phyloP scores from a whole-genome alignment of 2,888 invertebrate species.

The Pemphredon lugubris region DNA sequence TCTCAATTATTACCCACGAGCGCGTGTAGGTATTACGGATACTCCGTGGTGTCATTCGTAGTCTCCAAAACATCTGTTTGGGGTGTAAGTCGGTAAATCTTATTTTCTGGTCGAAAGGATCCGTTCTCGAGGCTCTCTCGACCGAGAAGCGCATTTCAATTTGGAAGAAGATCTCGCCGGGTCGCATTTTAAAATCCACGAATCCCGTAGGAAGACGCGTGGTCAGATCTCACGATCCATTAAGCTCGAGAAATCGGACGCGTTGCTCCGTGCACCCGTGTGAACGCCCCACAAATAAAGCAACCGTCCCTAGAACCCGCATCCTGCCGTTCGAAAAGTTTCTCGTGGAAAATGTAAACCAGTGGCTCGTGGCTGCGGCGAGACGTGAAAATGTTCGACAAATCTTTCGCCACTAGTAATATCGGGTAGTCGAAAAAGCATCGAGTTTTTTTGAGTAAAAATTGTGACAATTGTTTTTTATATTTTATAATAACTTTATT shows the following conservation, averaged over 20 bases:
- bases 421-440: too few relatives aligned
- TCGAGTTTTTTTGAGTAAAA: too few relatives aligned
- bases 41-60: too few relatives aligned
- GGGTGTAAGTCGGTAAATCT: conserved; percentile 14
- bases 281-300: conserved; percentile 61
- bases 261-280: conserved; percentile 36
- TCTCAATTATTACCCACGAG: too few relatives aligned
- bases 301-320: conserved; percentile 53
- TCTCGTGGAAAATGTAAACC: conserved; percentile 20
- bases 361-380: conserved; percentile 12
- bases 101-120: conserved; percentile 44
- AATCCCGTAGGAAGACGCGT: conserved; percentile 29
- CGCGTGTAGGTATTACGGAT: too few relatives aligned
- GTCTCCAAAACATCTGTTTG: conserved; percentile 31
- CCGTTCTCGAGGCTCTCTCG: conserved; percentile 12
- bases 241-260: conserved; percentile 45
- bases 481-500: too few relatives aligned
- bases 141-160: conserved; percentile 4
- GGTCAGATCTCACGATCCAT: conserved; percentile 59
- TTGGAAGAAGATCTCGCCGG: background rate
- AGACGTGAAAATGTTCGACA: too few relatives aligned
- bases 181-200: conserved; percentile 24
- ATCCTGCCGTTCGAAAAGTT: conserved; percentile 54
- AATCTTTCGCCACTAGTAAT: too few relatives aligned
- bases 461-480: too few relatives aligned